Evolutionary conservation across 2,113 vertebrate species (phyloP).

Genomic region (Eurystomus gularis): DNA sequence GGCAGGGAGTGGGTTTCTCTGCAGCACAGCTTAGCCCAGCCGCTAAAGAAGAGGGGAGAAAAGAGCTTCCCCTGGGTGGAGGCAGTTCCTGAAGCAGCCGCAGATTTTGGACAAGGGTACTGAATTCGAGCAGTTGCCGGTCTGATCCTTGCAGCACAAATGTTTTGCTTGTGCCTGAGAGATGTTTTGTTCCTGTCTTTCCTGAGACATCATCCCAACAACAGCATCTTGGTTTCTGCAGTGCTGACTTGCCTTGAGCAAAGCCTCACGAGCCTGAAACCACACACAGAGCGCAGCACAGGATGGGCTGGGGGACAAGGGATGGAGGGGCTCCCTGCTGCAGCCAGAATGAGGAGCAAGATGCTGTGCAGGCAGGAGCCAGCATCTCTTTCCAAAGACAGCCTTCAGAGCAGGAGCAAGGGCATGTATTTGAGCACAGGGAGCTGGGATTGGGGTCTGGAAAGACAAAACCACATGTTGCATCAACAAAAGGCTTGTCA

Average conservation of each 20-base stretch:
- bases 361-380: neutral
- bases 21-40: neutral
- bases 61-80: neutral
- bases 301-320: neutral
- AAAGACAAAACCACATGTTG: constrained; percentile 45
- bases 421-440: neutral
- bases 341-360: neutral
- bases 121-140: neutral
- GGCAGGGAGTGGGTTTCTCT: constrained; percentile 44
- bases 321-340: constrained; percentile 25
- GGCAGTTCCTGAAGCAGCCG: neutral
- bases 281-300: neutral
- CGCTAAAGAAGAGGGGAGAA: neutral
- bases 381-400: neutral
- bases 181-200: neutral
- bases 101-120: neutral
- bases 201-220: neutral
- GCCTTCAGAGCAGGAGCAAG: neutral
- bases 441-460: neutral
- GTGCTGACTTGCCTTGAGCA: neutral
- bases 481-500: neutral
- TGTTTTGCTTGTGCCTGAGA: neutral
- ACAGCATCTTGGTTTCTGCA: neutral
- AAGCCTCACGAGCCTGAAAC: neutral
- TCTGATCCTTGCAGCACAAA: neutral